Evolutionary conservation across 1,140 invertebrate genomes (phyloP).

Genomic region (Sarcophaga peregrina): DNA sequence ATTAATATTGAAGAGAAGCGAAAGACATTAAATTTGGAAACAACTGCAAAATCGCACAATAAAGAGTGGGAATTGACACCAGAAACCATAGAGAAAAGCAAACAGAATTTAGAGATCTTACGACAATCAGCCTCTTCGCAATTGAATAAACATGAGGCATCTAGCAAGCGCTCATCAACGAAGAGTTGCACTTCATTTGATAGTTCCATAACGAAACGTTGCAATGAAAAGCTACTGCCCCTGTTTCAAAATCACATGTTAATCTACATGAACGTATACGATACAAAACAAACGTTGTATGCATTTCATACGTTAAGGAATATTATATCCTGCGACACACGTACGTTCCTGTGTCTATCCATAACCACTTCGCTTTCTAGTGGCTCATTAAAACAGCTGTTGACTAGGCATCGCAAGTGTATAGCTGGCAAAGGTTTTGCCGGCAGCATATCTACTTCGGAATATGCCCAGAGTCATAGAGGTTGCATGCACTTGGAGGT

Average conservation of each 20-base stretch:
- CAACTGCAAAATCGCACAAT: slow-evolving; percentile 50
- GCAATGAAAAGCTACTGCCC: slow-evolving; percentile 68
- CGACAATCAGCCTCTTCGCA: slow-evolving; percentile 55
- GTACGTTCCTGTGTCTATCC: slow-evolving; percentile 78
- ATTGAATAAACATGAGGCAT: slow-evolving; percentile 46
- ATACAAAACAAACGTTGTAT: slow-evolving; percentile 81
- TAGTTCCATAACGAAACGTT: slow-evolving; percentile 3
- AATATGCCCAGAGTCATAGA: slow-evolving; percentile 73
- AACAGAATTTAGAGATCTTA: slow-evolving; percentile 64
- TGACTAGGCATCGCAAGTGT: slow-evolving; percentile 84
- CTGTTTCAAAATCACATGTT: slow-evolving; percentile 86
- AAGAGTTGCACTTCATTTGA: slow-evolving; percentile 56
- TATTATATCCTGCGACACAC: slow-evolving; percentile 78
- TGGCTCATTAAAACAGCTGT: slow-evolving; percentile 69
- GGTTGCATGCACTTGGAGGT: slow-evolving; percentile 89
- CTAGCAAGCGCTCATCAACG: slow-evolving; percentile 57
- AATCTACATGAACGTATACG: slow-evolving; percentile 84
- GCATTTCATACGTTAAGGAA: slow-evolving; percentile 81
- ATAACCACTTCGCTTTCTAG: slow-evolving; percentile 76
- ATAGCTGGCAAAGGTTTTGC: slow-evolving; percentile 84
- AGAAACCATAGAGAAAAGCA: slow-evolving; percentile 63
- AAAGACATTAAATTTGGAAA: slow-evolving; percentile 60
- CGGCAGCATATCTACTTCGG: slow-evolving; percentile 73
- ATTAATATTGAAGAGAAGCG: slow-evolving; percentile 66
- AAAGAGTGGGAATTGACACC: slow-evolving; percentile 53